These are phyloP conservation scores for Micromys minutus DNA, from an alignment of 2,113 vertebrate species.

Conservation along the genomic window DNA sequence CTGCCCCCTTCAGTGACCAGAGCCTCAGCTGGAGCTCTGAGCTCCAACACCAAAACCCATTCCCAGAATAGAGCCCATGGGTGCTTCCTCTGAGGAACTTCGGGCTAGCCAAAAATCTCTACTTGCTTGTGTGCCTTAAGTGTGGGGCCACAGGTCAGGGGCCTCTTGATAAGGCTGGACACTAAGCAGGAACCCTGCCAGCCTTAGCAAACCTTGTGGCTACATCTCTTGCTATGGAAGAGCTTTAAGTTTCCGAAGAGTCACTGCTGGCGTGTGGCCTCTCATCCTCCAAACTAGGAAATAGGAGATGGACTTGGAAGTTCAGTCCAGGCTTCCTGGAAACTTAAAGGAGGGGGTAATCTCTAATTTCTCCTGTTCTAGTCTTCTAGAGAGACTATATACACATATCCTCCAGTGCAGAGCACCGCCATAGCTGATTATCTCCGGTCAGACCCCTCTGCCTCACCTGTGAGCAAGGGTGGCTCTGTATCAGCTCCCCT, in stretches of 20 bases:
- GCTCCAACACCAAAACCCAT: background rate
- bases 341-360: background rate
- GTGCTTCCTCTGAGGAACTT: accelerated
- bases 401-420: accelerated
- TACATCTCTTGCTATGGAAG: accelerated
- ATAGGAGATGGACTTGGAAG: background rate
- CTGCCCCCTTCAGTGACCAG: too few relatives aligned
- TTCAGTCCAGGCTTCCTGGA: background rate
- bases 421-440: accelerated
- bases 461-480: accelerated
- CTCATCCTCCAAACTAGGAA: background rate
- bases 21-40: background rate
- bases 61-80: background rate
- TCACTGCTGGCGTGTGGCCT: accelerated
- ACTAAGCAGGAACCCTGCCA: accelerated
- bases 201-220: too few relatives aligned
- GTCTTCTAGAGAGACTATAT: background rate
- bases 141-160: background rate
- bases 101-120: background rate
- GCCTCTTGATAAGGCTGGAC: accelerated
- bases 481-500: background rate
- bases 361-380: background rate
- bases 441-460: background rate
- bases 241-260: too few relatives aligned
- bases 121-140: too few relatives aligned